Base-by-base conservation (phyloP, 2,113 vertebrate genomes). In the Pangasianodon gigas region DNA sequence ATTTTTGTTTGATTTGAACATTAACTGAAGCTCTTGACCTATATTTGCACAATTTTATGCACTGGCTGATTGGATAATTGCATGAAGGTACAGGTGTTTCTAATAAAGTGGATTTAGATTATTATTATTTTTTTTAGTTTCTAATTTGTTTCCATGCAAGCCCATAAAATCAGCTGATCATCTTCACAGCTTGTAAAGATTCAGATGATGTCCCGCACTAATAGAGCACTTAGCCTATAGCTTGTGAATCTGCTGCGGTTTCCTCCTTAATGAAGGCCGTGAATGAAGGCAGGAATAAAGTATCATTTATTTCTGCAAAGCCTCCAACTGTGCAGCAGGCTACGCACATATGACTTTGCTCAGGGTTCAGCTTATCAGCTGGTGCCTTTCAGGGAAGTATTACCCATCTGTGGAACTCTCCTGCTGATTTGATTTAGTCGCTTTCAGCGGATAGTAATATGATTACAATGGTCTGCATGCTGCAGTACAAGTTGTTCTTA, bases 321-420 rank as follows among this genome's bases (percentile, higher is more conserved):
- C 29, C 58, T 32, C 74, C 10, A 11, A 19, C 71, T 52, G 67
- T 86, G 77, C 24, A 29, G 18, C 44, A 41, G 58, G 44, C 60
- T 52, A 52, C 52, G 46, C 7, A 51, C 41, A 37, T 56, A 41
- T 77, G 48, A 87, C 62, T 44, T 48, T 87, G 46, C 26, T 18
- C 54, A 74, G 21, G 74, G 8, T 77, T 58, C n/a, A 11, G 37
- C 56, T 80, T 18, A 62, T 58, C 37, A 60, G 86, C 71, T 46
- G 37, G 29, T 87, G 74, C 44, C 32, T 88, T 88, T 81, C 87
- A 37, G 58, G n/a, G 46, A 81, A 88, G 48, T 18, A 21, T 87
- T 48, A 58, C 86, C 37, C 52, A 10, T 77, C 37, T 54, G 65
- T 54, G 48, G 85, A 37, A 37, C 46, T 54, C 67, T 86, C 67